Conservation (phyloP, 2,888 invertebrate genomes). For the Muscina levida region DNA sequence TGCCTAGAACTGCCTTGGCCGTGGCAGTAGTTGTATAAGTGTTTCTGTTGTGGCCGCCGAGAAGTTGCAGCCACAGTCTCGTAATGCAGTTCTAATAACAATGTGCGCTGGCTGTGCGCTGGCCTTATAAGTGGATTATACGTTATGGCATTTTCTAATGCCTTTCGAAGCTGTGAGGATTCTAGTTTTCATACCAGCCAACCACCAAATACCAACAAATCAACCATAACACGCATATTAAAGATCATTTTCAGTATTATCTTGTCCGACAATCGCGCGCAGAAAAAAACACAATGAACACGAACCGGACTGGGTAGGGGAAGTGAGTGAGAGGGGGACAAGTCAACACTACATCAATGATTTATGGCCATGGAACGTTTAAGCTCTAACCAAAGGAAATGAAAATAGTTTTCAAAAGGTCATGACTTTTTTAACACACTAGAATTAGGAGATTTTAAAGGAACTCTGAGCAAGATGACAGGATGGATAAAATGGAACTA, state of each 20-base stretch:
- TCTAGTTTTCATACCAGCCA: constrained; percentile 27
- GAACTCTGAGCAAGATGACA: too few relatives aligned
- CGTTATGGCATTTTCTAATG: constrained; percentile 60
- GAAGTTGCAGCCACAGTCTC: not conserved
- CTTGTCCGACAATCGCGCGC: constrained; percentile 15
- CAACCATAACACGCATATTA: constrained; percentile 35
- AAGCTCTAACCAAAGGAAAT: not conserved
- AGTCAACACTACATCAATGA: constrained; percentile 13
- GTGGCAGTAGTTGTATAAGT: too few relatives aligned
- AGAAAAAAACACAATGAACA: not conserved
- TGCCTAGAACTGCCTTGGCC: too few relatives aligned
- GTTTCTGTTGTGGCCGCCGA: too few relatives aligned
- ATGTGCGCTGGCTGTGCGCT: too few relatives aligned
- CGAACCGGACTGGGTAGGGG: too few relatives aligned
- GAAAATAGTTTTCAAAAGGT: not conserved
- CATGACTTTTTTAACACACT: too few relatives aligned
- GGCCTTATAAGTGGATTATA: constrained; percentile 53
- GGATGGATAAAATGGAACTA: too few relatives aligned
- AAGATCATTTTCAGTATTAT: constrained; percentile 37
- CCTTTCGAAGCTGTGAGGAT: constrained; percentile 60
- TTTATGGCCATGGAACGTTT: constrained; percentile 8
- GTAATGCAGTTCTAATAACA: constrained; percentile 24
- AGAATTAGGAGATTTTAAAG: too few relatives aligned
- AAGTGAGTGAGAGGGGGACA: not conserved
- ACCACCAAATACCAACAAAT: constrained; percentile 2